Conservation (phyloP, 2,888 invertebrate species). For the Sminthurides aquaticus region DNA sequence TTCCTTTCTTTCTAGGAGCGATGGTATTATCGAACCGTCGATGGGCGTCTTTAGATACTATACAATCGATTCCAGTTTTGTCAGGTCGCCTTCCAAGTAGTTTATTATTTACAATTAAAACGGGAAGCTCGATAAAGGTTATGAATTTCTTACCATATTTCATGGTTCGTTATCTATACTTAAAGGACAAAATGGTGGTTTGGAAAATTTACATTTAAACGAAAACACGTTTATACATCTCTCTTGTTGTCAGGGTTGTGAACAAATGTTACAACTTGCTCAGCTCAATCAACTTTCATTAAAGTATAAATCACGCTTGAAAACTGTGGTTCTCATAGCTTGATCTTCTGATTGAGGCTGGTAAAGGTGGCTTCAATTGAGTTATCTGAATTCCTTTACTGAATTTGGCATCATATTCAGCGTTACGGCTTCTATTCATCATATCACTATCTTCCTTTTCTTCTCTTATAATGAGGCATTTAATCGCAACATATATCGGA, state of each 20-base stretch:
- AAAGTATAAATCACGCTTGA: background rate
- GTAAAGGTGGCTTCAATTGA: background rate
- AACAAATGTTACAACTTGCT: background rate
- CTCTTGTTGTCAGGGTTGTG: background rate
- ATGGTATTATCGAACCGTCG: too few species aligned
- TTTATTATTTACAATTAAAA: too few species aligned
- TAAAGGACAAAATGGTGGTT: too few species aligned
- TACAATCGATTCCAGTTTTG: too few species aligned
- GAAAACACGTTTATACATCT: background rate
- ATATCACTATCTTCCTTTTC: background rate
- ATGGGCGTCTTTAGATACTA: too few species aligned
- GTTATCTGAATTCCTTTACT: background rate
- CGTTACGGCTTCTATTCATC: background rate
- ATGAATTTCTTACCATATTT: too few species aligned
- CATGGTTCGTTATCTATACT: too few species aligned
- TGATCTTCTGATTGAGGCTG: background rate
- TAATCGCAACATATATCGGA: slow-evolving; percentile 17
- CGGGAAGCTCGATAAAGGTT: too few species aligned
- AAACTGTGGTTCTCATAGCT: background rate
- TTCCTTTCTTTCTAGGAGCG: too few species aligned
- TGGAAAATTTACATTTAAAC: background rate
- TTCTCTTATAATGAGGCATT: background rate
- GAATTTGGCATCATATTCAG: background rate
- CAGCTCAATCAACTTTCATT: background rate
- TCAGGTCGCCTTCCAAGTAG: too few species aligned